Evolutionary conservation across 2,797 vertebrate species (phyloP).

Genomic region (Oryzias dopingdopingensis): DNA sequence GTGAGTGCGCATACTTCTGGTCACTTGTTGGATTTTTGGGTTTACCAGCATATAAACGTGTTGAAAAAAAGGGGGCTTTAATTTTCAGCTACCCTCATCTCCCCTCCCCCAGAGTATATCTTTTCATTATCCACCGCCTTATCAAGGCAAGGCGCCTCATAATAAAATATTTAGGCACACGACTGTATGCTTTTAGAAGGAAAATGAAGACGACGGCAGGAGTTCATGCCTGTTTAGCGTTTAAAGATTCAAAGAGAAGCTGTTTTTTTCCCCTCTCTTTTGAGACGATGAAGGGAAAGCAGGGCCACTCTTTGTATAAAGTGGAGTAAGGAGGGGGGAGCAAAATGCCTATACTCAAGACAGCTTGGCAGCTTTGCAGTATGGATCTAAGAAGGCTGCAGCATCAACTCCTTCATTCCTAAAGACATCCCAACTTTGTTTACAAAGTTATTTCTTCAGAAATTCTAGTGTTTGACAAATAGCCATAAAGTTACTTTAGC

Average conservation of each 20-base stretch:
- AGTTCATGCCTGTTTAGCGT: slow-evolving; percentile 78
- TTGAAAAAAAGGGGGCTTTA: slow-evolving; percentile 36
- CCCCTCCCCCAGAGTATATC: slow-evolving; percentile 42
- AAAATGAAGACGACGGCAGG: slow-evolving; percentile 73
- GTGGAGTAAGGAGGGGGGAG: slow-evolving; percentile 37
- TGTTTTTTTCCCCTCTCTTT: slow-evolving; percentile 25
- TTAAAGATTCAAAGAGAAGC: slow-evolving; percentile 79
- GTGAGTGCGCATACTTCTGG: slow-evolving; percentile 10
- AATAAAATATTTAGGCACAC: slow-evolving; percentile 79
- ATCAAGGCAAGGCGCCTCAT: slow-evolving; percentile 60
- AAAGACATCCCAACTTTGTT: too few relatives aligned
- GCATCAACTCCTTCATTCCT: too few relatives aligned
- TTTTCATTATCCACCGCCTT: slow-evolving; percentile 77
- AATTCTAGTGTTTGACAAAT: too few relatives aligned
- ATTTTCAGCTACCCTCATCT: slow-evolving; percentile 44
- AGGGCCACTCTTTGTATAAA: slow-evolving; percentile 37
- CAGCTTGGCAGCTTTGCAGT: slow-evolving; percentile 2
- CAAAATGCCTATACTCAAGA: not conserved
- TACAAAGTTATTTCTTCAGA: too few relatives aligned
- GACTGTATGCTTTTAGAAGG: slow-evolving; percentile 80
- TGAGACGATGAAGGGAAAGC: slow-evolving; percentile 57
- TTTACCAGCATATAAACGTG: slow-evolving; percentile 6
- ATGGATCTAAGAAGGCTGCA: too few relatives aligned
- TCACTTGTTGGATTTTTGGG: not conserved
- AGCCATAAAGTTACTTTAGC: too few relatives aligned